Conservation (phyloP, 2,113 vertebrate genomes). For the Antigone vipio region DNA sequence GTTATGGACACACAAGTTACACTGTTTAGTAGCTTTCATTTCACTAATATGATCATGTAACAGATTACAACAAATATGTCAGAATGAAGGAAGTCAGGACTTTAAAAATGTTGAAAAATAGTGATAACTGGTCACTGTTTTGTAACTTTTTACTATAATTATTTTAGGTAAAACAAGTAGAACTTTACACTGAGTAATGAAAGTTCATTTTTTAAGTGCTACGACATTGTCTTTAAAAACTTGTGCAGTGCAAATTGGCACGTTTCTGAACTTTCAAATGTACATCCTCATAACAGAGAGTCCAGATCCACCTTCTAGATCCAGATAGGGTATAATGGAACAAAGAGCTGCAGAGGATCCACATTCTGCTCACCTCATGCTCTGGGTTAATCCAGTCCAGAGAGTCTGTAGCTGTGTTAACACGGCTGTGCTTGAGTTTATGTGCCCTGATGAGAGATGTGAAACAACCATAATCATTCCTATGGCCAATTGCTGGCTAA, state of each 20-base stretch:
- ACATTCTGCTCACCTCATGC: neutral
- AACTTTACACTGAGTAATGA: neutral
- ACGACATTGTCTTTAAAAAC: neutral
- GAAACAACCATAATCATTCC: neutral
- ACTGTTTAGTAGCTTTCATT: neutral
- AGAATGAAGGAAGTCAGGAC: neutral
- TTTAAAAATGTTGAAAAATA: neutral
- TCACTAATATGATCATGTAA: neutral
- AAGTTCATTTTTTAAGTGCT: neutral
- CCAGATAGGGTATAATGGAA: rapidly evolving
- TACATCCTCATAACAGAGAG: neutral
- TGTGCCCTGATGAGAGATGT: neutral
- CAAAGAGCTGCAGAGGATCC: neutral
- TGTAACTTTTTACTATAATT: neutral
- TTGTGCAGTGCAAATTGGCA: neutral
- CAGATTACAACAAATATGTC: neutral
- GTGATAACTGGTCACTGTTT: neutral
- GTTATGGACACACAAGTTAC: neutral
- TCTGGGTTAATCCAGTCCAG: neutral
- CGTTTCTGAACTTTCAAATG: neutral
- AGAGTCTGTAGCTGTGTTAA: neutral
- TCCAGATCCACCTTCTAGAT: neutral
- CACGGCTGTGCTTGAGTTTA: neutral
- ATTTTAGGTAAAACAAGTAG: neutral
- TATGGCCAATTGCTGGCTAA: neutral